Conservation (phyloP, 2,888 invertebrate species). For the Papilio demoleus region DNA sequence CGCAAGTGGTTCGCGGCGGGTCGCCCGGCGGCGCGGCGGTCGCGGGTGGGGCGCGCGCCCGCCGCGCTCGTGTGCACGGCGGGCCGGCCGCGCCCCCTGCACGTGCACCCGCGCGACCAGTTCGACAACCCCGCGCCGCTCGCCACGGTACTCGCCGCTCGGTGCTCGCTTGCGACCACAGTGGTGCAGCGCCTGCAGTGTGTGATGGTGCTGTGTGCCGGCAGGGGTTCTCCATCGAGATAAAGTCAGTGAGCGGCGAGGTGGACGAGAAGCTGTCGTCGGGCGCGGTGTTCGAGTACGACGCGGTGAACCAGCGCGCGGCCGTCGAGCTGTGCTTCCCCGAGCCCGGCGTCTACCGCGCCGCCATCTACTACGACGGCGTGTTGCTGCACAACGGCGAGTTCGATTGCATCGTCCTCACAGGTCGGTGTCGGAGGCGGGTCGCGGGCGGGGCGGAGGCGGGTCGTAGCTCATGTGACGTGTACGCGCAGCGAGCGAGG, state of each 20-base stretch:
- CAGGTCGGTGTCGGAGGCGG: constrained; percentile 39
- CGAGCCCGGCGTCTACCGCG: constrained; percentile 91
- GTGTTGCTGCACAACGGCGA: constrained; percentile 93
- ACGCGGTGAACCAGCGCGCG: constrained; percentile 90
- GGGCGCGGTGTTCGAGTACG: constrained; percentile 87
- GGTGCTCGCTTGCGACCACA: too few relatives aligned
- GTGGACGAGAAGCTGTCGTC: constrained; percentile 81
- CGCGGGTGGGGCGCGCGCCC: constrained; percentile 48
- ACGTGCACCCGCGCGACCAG: constrained; percentile 95
- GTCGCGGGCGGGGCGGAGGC: constrained; percentile 27
- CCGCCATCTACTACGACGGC: constrained; percentile 89
- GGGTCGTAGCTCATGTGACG: constrained; percentile 90
- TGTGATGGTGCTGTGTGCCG: not conserved
- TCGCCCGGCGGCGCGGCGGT: constrained; percentile 82
- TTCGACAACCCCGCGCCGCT: constrained; percentile 88
- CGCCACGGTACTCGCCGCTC: constrained; percentile 40
- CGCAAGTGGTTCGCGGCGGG: constrained; percentile 92
- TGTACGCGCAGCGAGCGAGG: constrained; percentile 76
- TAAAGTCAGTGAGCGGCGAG: constrained; percentile 84
- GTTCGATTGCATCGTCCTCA: constrained; percentile 4
- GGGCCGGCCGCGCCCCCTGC: constrained; percentile 86
- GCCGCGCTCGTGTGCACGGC: constrained; percentile 89
- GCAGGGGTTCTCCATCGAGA: constrained; percentile 86
- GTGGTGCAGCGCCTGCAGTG: too few relatives aligned
- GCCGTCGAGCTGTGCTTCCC: constrained; percentile 90